phyloP scores from a whole-genome alignment of 2,797 vertebrate species.

The Heterohyrax brucei region DNA sequence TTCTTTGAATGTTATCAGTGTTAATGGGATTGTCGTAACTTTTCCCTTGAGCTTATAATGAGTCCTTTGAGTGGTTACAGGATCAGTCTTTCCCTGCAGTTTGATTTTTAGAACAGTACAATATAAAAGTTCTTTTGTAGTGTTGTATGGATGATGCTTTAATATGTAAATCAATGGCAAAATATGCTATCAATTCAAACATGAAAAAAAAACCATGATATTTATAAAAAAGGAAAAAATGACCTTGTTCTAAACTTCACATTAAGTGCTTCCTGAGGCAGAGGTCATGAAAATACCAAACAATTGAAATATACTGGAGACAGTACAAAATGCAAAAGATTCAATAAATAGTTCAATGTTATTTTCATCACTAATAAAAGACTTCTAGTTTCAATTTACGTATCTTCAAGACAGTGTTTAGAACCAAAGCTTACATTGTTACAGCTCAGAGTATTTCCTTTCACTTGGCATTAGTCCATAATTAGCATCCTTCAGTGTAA shows the following conservation, averaged over 20 bases:
- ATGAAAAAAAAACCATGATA: background rate
- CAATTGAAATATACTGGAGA: background rate
- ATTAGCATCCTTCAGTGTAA: background rate
- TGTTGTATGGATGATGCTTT: conserved; percentile 57
- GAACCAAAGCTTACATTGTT: background rate
- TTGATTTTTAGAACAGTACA: background rate
- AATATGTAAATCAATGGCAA: conserved; percentile 51
- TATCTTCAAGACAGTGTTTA: background rate
- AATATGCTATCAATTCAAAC: conserved; percentile 8
- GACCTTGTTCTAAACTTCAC: background rate
- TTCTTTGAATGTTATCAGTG: conserved; percentile 81
- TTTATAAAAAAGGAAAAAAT: background rate
- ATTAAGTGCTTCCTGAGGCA: background rate
- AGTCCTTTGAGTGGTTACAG: conserved; percentile 71
- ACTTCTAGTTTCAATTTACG: background rate
- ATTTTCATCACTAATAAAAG: background rate
- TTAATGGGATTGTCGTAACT: conserved; percentile 84
- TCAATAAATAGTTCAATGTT: conserved; percentile 10
- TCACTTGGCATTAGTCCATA: background rate
- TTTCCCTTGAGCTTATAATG: conserved; percentile 75
- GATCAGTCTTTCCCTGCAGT: conserved; percentile 74
- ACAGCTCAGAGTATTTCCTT: background rate
- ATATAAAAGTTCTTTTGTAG: conserved; percentile 1
- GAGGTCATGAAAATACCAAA: background rate
- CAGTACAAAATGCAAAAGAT: background rate